phyloP scores from a whole-genome alignment of 2,888 invertebrate species.

The Trichopria drosophilae region DNA sequence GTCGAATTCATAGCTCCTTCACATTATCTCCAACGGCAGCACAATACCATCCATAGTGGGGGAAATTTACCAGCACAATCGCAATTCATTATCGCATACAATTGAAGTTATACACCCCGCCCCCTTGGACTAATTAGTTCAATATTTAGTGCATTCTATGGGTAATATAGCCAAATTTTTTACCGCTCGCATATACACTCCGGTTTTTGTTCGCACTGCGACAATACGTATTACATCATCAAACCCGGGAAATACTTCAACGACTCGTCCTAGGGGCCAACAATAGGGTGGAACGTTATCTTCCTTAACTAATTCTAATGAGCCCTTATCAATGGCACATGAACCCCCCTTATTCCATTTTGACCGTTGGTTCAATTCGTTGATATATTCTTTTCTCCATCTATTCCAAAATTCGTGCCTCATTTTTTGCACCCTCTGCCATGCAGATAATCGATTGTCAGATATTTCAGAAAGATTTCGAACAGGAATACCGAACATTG shows the following conservation, averaged over 20 bases:
- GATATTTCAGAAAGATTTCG: constrained; percentile 15
- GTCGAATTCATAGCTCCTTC: too few species aligned
- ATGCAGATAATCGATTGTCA: constrained; percentile 25
- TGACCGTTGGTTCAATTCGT: constrained; percentile 22
- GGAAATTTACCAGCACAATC: too few species aligned
- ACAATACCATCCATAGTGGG: too few species aligned
- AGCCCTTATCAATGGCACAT: constrained; percentile 11
- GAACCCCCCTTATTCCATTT: constrained; percentile 24
- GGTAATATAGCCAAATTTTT: too few species aligned
- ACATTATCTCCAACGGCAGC: too few species aligned
- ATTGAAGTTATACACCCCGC: too few species aligned
- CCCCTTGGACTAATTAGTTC: too few species aligned
- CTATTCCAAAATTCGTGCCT: constrained; percentile 28
- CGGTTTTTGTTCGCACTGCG: too few species aligned
- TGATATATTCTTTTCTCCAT: constrained; percentile 28
- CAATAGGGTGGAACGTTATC: constrained; percentile 31
- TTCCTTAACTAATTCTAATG: constrained; percentile 31
- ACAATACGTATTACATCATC: too few species aligned
- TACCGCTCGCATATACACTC: too few species aligned
- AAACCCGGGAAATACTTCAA: constrained; percentile 34
- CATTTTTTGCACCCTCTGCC: constrained; percentile 28
- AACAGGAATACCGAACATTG: constrained; percentile 22
- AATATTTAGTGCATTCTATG: too few species aligned
- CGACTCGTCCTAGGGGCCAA: constrained; percentile 38
- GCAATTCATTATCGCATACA: too few species aligned